Conservation (phyloP, 2,888 invertebrate genomes). For the Hedya salicella region DNA sequence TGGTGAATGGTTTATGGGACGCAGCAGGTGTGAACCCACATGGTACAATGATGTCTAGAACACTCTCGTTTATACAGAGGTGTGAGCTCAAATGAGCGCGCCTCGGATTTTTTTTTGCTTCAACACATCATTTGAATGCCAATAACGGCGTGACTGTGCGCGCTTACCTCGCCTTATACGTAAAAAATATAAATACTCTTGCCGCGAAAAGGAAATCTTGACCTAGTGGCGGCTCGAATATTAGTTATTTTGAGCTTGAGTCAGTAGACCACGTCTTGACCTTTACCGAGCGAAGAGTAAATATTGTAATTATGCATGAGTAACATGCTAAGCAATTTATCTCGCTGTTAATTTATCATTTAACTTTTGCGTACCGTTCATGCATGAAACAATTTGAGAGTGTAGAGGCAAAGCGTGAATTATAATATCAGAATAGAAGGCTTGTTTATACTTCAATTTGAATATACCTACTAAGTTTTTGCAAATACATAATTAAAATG, state of each 20-base stretch:
- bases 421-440: background rate
- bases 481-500: background rate
- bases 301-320: constrained; percentile 36
- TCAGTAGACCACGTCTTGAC: constrained; percentile 68
- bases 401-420: background rate
- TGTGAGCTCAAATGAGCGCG: constrained; percentile 63
- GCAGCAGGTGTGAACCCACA: constrained; percentile 41
- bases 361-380: constrained; percentile 5
- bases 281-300: constrained; percentile 48
- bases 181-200: constrained; percentile 66
- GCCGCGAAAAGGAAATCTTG: constrained; percentile 71
- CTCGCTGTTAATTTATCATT: constrained; percentile 19
- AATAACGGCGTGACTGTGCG: constrained; percentile 70
- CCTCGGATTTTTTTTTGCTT: constrained; percentile 69
- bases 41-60: constrained; percentile 64
- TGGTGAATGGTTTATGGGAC: constrained; percentile 38
- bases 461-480: background rate
- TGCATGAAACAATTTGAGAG: constrained; percentile 8
- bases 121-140: constrained; percentile 72
- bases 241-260: constrained; percentile 55
- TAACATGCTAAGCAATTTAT: constrained; percentile 20
- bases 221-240: constrained; percentile 50
- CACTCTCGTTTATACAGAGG: constrained; percentile 69
- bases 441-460: background rate
- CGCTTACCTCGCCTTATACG: constrained; percentile 67